Conservation (phyloP, 2,888 invertebrate species). For the Alentia gelatinosa region DNA sequence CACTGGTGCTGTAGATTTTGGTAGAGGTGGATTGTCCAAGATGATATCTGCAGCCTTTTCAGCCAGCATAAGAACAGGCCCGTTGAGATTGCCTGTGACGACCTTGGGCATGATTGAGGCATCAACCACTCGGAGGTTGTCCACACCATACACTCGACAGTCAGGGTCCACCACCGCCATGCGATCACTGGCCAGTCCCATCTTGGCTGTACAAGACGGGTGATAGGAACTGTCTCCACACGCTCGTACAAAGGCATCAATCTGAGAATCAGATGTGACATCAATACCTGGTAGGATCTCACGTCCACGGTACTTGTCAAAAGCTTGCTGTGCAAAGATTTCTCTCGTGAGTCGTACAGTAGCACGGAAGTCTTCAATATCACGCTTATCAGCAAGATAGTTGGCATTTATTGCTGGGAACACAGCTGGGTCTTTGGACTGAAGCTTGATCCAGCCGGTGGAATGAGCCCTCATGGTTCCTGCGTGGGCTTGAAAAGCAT, state of each 20-base stretch:
- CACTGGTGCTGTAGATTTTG: constrained; percentile 75
- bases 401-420: constrained; percentile 94
- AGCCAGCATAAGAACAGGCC: constrained; percentile 82
- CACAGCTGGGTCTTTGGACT: constrained; percentile 88
- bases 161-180: constrained; percentile 86
- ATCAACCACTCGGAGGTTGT: constrained; percentile 88
- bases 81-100: constrained; percentile 87
- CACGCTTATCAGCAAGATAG: constrained; percentile 87
- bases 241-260: constrained; percentile 78
- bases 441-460: constrained; percentile 89
- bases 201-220: constrained; percentile 89
- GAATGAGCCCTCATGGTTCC: constrained; percentile 90
- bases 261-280: constrained; percentile 75
- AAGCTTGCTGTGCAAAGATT: constrained; percentile 79
- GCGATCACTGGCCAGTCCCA: constrained; percentile 83
- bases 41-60: constrained; percentile 82
- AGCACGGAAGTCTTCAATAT: constrained; percentile 82
- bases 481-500: constrained; percentile 82
- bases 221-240: constrained; percentile 86
- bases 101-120: constrained; percentile 90
- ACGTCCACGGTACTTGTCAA: constrained; percentile 74
- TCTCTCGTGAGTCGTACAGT: constrained; percentile 74
- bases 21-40: constrained; percentile 76
- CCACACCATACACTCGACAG: constrained; percentile 82
- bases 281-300: constrained; percentile 73